A percentile compares a stretch with the other conserved stretches of the same genome.
These are phyloP conservation scores for Galerucella nymphaeae DNA, from an alignment of 2,888 invertebrate species.

Conservation along the genomic window DNA sequence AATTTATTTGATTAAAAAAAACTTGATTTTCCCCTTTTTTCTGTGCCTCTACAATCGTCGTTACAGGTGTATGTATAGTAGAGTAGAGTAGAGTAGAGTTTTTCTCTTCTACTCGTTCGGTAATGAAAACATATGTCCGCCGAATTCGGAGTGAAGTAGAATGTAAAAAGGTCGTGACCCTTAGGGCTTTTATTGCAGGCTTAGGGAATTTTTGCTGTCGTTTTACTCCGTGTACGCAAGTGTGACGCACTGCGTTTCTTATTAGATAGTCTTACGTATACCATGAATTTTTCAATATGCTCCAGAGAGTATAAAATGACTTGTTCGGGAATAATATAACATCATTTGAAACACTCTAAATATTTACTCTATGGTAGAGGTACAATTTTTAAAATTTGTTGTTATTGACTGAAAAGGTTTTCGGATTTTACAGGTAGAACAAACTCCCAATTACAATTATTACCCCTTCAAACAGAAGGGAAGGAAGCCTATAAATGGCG, in stretches of 20 bases:
- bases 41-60: neutral
- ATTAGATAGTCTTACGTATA: conserved; percentile 32
- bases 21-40: neutral
- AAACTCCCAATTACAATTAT: conserved; percentile 28
- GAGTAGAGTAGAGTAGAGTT: conserved; percentile 26
- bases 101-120: conserved; percentile 25
- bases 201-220: conserved; percentile 39
- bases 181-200: conserved; percentile 38
- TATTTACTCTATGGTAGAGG: neutral
- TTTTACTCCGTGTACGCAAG: conserved; percentile 34
- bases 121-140: conserved; percentile 37
- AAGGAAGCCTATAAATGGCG: conserved; percentile 22
- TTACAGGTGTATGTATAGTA: conserved; percentile 33
- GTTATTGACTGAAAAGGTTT: neutral
- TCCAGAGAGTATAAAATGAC: conserved; percentile 6
- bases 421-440: conserved; percentile 16
- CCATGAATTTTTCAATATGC: conserved; percentile 40
- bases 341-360: neutral
- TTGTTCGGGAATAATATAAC: neutral
- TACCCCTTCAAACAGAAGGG: conserved; percentile 16
- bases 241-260: conserved; percentile 43
- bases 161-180: conserved; percentile 40
- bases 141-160: conserved; percentile 37
- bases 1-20: neutral
- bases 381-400: no score